Conservation (phyloP, 2,888 invertebrate species). For the Nephrotoma flavescens region DNA sequence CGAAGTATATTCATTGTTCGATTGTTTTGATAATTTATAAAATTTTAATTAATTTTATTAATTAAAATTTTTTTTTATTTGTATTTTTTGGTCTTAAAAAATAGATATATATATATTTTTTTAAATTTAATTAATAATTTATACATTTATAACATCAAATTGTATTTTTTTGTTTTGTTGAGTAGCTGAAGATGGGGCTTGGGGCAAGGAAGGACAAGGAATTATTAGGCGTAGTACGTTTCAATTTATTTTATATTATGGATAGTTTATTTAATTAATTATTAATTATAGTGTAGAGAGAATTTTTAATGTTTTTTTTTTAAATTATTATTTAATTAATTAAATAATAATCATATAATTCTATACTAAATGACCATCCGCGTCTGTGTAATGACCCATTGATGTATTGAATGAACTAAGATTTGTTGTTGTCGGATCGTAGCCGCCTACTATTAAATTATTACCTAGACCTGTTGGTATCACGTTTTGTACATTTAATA, state of each 20-base stretch:
- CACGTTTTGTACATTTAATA: slow-evolving; percentile 41
- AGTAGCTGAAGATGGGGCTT: not conserved
- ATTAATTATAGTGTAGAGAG: not conserved
- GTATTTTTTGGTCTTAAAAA: not conserved
- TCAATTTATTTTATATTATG: not conserved
- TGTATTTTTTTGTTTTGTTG: not conserved
- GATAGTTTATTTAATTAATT: not conserved
- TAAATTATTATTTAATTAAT: not conserved
- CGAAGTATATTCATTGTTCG: not conserved
- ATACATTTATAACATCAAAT: not conserved
- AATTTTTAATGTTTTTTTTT: not conserved
- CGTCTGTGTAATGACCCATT: slow-evolving; percentile 29
- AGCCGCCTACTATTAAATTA: slow-evolving; percentile 22
- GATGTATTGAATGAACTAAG: slow-evolving; percentile 30
- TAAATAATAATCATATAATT: not conserved
- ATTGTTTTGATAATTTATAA: not conserved
- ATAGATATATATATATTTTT: not conserved
- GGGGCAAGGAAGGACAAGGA: not conserved
- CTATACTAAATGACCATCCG: slow-evolving; percentile 33
- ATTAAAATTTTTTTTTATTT: not conserved
- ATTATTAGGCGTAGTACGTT: not conserved
- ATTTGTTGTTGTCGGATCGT: slow-evolving; percentile 26
- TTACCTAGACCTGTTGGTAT: slow-evolving; percentile 28
- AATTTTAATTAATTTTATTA: not conserved
- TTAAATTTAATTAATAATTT: not conserved